Conservation (phyloP, 2,888 invertebrate species). For the Rhimphoctona megacephalus region DNA sequence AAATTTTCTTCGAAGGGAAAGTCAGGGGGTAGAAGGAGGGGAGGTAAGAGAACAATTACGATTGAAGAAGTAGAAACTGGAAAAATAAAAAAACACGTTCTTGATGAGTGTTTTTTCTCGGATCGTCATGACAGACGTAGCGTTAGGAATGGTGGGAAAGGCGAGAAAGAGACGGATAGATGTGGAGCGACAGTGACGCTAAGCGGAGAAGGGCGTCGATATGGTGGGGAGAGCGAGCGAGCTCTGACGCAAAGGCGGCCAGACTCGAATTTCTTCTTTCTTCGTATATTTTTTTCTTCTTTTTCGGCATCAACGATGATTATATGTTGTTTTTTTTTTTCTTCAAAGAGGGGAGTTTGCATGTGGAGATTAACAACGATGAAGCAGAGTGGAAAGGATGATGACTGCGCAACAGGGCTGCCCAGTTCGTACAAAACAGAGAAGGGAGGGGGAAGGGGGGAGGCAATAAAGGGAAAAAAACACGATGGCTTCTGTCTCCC, state of each 20-base stretch:
- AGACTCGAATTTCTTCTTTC: slow-evolving; percentile 9
- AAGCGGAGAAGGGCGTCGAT: slow-evolving; percentile 22
- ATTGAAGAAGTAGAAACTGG: slow-evolving; percentile 2
- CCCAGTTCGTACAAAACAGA: slow-evolving; percentile 29
- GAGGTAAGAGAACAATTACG: background rate
- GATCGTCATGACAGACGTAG: slow-evolving; percentile 20
- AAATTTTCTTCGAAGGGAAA: background rate
- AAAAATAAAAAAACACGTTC: background rate
- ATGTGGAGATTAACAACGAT: slow-evolving; percentile 27
- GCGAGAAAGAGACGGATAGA: background rate
- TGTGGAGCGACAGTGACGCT: slow-evolving; percentile 31
- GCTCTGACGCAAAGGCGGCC: slow-evolving; percentile 27
- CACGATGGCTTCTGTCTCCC: slow-evolving; percentile 42
- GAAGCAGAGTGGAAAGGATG: slow-evolving; percentile 9
- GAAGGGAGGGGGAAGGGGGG: background rate
- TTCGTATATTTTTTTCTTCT: slow-evolving; percentile 8
- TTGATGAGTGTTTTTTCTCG: slow-evolving; percentile 20
- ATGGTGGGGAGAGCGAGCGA: background rate
- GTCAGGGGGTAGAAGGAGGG: background rate
- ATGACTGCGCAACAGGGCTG: slow-evolving; percentile 25
- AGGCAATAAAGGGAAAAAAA: slow-evolving; percentile 27
- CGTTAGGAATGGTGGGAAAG: background rate
- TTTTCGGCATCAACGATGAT: slow-evolving; percentile 25
- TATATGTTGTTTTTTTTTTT: background rate
- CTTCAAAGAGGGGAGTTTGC: background rate